Base-by-base conservation (phyloP, 2,113 vertebrate genomes). In the Triplophysa rosa region DNA sequence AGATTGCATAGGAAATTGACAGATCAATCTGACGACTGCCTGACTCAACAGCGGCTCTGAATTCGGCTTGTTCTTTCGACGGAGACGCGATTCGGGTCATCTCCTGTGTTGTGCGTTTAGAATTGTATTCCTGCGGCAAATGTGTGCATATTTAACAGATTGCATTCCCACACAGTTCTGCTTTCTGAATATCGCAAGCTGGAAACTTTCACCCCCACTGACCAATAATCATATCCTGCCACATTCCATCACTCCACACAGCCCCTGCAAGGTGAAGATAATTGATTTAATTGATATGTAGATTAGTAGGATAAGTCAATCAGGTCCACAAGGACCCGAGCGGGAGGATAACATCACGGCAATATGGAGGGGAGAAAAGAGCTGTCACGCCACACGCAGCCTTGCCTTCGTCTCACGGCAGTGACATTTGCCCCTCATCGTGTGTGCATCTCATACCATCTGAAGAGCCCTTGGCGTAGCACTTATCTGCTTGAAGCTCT, bases 251-350 rank as follows among this genome's bases (percentile, higher is more conserved):
- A 74, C 47, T 64, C 45, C 19, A 14, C 1, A 40, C 23, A 58
- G 2, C 59, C 21, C 52, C 40, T 73, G 68, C 62, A 66, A 82
- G 67, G 67, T 67, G 67, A 56, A 54, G 67, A 71, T 78, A 81
- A 84, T 74, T 73, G 56, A 78, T 78, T 19, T 70, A 78, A 74
- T 68, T 81, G 59, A 69, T 78, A 78, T 84, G 83, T 23, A 81
- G 74, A 80, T 80, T 45, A 80, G 79, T 80, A 65, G 68, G 73
- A 66, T 66, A 58, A 73, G 79, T 78, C 82, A 64, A 23, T 52
- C 79, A 75, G 83, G 73, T 84, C 19, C 52, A 73, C 67, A 70
- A 26, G 72, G 75, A 37, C 37, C 68, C 26, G 56, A 52, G 56
- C 9, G 78, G 29, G 62, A 64, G 16, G 63, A 67, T 40, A 68